Evolutionary conservation across 2,888 invertebrate genomes (phyloP).

Genomic region (Hydrotaea diabolus): DNA sequence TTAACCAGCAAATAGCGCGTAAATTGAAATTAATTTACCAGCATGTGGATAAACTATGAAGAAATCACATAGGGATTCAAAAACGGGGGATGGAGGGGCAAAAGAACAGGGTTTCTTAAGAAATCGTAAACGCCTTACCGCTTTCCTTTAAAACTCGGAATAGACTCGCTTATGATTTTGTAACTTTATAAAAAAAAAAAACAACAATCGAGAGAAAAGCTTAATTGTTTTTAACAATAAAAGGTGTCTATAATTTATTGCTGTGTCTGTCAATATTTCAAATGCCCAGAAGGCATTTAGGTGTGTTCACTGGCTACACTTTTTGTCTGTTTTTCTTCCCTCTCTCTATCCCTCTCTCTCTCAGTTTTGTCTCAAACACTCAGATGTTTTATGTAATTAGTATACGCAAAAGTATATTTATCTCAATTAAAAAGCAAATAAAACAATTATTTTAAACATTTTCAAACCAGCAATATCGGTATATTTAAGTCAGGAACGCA

Average conservation of each 20-base stretch:
- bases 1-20: conserved; percentile 29
- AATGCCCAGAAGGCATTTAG: conserved; percentile 45
- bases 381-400: neutral
- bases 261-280: neutral
- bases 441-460: neutral
- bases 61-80: neutral
- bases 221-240: conserved; percentile 14
- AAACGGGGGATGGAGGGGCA: neutral
- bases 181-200: neutral
- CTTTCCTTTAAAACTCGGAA: no score
- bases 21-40: conserved; percentile 53
- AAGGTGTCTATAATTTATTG: conserved; percentile 18
- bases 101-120: no score
- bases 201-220: neutral
- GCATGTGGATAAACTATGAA: conserved; percentile 28
- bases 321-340: neutral
- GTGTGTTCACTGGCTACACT: conserved; percentile 44
- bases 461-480: neutral
- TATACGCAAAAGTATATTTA: neutral
- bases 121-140: no score
- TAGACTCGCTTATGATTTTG: conserved; percentile 1
- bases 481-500: no score
- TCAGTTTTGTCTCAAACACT: neutral
- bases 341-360: neutral
- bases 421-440: neutral